Percentiles rank a stretch among this genome's conserved stretches.
These are phyloP conservation scores for Zaprionus kolodkinae DNA, from an alignment of 1,140 invertebrate genomes.

Conservation along the genomic window DNA sequence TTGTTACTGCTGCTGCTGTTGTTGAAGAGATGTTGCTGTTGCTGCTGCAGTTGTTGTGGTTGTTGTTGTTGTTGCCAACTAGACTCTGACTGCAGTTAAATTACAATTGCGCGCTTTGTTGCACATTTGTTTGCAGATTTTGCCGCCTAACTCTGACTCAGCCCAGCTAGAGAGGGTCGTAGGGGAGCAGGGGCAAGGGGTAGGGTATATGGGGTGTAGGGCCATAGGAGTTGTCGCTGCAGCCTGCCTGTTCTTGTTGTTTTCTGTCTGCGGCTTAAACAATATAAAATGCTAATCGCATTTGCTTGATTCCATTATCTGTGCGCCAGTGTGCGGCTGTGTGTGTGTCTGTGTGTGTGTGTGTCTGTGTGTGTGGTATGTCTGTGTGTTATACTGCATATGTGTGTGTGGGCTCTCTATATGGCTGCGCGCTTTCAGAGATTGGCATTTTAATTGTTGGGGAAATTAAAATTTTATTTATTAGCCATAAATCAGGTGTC, in stretches of 20 bases:
- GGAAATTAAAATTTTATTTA: slow-evolving; percentile 69
- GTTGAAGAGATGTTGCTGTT: slow-evolving; percentile 25
- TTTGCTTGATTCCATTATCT: slow-evolving; percentile 58
- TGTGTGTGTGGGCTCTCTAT: slow-evolving; percentile 23
- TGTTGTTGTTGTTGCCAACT: slow-evolving; percentile 64
- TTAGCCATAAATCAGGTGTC: slow-evolving; percentile 65
- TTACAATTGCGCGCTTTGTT: slow-evolving; percentile 82
- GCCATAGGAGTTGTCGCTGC: background rate
- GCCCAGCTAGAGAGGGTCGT: background rate
- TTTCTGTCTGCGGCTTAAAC: slow-evolving; percentile 62
- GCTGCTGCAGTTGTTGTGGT: slow-evolving; percentile 33
- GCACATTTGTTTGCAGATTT: slow-evolving; percentile 69
- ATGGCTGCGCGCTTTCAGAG: slow-evolving; percentile 16
- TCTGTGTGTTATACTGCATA: slow-evolving; percentile 8
- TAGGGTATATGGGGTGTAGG: background rate
- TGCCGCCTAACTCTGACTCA: slow-evolving; percentile 37
- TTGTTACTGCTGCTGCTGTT: slow-evolving; percentile 36
- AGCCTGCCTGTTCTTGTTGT: slow-evolving; percentile 30
- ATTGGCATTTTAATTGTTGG: slow-evolving; percentile 68
- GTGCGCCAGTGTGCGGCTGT: background rate
- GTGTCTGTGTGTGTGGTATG: slow-evolving; percentile 29
- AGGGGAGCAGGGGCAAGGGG: too few species aligned
- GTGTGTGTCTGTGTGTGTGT: slow-evolving; percentile 5
- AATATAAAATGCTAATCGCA: slow-evolving; percentile 81
- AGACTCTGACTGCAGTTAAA: slow-evolving; percentile 82